Percentiles rank a stretch among this genome's conserved stretches.
These are phyloP conservation scores for Salvelinus alpinus DNA, from an alignment of 2,113 vertebrate species.

Conservation along the genomic window DNA sequence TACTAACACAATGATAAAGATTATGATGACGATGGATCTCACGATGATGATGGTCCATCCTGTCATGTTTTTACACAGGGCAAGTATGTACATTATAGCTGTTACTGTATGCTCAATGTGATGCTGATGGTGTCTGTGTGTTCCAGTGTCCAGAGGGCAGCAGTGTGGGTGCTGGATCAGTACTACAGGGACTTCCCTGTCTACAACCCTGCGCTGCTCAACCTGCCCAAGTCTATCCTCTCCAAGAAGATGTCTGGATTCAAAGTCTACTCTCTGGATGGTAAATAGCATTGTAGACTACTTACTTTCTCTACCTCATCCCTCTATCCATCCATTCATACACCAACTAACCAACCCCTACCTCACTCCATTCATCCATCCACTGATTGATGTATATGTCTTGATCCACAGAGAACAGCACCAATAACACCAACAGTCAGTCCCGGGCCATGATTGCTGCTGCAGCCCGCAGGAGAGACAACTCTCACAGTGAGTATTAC, in stretches of 20 bases:
- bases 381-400: too few species aligned
- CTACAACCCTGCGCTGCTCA: conserved; percentile 94
- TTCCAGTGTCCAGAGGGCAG: conserved; percentile 90
- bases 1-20: too few species aligned
- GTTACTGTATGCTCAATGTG: neutral
- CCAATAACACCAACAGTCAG: conserved; percentile 90
- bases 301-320: neutral
- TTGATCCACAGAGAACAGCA: conserved; percentile 80
- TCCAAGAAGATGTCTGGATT: conserved; percentile 98
- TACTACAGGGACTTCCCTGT: conserved; percentile 96
- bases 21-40: too few species aligned
- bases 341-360: neutral
- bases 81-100: neutral
- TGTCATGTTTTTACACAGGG: too few species aligned
- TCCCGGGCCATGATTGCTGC: conserved; percentile 91
- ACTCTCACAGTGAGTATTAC: conserved; percentile 94
- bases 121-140: conserved; percentile 12
- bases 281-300: conserved; percentile 64
- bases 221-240: conserved; percentile 94
- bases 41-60: too few species aligned
- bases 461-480: conserved; percentile 87
- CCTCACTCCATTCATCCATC: neutral
- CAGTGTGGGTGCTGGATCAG: conserved; percentile 93
- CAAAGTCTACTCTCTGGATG: conserved; percentile 95
- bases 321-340: too few species aligned